phyloP scores from a whole-genome alignment of 1,140 invertebrate genomes.

The Mizuhopecten yessoensis region DNA sequence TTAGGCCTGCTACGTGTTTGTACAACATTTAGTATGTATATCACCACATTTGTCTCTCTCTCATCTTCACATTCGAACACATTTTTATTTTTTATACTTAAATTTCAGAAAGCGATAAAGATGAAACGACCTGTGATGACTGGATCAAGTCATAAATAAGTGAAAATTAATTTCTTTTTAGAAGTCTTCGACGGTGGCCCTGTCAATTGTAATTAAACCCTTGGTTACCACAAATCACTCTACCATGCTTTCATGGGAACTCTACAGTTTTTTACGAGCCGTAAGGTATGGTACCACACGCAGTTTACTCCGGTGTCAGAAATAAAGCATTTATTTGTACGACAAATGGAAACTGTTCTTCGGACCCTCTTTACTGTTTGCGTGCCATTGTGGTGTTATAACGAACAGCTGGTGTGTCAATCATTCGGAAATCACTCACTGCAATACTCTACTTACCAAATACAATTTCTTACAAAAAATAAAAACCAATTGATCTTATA shows the following conservation, averaged over 20 bases:
- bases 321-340: background rate
- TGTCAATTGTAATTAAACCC: slow-evolving; percentile 11
- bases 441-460: background rate
- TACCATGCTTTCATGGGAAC: background rate
- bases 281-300: background rate
- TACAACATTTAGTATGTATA: too few relatives aligned
- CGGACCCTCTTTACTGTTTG: background rate
- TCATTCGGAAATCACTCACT: background rate
- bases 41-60: too few relatives aligned
- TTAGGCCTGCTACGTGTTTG: too few relatives aligned
- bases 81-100: too few relatives aligned
- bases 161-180: background rate
- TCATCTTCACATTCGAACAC: too few relatives aligned
- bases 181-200: slow-evolving; percentile 29
- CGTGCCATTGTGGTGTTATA: background rate
- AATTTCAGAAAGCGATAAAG: background rate
- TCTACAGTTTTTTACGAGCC: background rate
- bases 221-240: background rate
- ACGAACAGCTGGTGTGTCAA: background rate
- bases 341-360: slow-evolving; percentile 17
- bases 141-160: background rate
- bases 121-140: background rate
- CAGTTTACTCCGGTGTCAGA: slow-evolving; percentile 10
- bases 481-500: too few relatives aligned
- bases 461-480: background rate